phyloP scores from a whole-genome alignment of 1,140 invertebrate species.

The Platorchestia sp. region DNA sequence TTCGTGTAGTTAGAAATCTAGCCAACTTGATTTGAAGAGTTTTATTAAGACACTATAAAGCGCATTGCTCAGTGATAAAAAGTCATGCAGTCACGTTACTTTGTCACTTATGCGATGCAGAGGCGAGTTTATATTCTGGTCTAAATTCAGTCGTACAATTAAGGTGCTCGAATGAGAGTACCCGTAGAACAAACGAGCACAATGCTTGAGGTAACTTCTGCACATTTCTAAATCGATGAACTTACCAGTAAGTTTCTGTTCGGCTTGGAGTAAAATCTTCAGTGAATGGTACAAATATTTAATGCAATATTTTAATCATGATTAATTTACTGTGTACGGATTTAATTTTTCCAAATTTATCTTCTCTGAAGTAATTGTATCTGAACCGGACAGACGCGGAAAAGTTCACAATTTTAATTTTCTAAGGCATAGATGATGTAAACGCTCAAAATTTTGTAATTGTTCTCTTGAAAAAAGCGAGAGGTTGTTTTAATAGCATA shows the following conservation, averaged over 20 bases:
- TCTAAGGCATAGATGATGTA: not conserved
- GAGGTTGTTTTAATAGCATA: not conserved
- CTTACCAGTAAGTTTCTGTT: not conserved
- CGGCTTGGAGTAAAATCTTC: not conserved
- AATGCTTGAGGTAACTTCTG: not conserved
- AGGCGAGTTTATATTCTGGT: not conserved
- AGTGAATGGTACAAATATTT: not conserved
- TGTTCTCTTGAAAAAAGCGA: not conserved
- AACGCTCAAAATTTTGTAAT: not conserved
- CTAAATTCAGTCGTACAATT: not conserved
- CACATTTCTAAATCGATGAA: not conserved
- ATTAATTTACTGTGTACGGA: not conserved
- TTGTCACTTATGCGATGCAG: not conserved
- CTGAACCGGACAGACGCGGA: not conserved
- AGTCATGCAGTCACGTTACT: too few species aligned
- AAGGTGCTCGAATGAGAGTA: not conserved
- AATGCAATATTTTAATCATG: not conserved
- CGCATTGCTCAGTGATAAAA: not conserved
- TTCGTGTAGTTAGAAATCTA: not conserved
- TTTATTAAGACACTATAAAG: not conserved
- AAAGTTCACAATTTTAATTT: not conserved
- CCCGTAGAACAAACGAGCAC: not conserved
- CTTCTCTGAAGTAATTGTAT: not conserved
- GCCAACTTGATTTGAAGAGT: not conserved
- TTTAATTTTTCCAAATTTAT: not conserved